Evolutionary conservation across 1,140 invertebrate genomes (phyloP).

Genomic region (Aporrectodea caliginosa): DNA sequence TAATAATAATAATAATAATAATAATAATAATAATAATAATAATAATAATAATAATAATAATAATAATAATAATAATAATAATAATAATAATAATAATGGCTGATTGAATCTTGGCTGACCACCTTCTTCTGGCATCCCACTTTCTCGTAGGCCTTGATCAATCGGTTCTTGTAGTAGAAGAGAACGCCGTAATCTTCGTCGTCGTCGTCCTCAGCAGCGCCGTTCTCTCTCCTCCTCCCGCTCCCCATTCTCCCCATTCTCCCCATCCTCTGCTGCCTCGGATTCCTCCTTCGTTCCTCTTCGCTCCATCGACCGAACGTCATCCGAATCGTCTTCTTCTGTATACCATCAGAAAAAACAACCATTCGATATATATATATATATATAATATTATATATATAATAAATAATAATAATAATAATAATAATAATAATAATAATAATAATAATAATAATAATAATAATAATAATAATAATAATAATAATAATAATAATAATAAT

Average conservation of each 20-base stretch:
- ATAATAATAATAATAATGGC: too few relatives aligned
- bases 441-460: not conserved
- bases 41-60: too few relatives aligned
- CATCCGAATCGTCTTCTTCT: not conserved
- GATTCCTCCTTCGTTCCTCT: too few relatives aligned
- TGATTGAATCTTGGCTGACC: too few relatives aligned
- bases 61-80: too few relatives aligned
- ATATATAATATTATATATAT: not conserved
- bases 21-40: too few relatives aligned
- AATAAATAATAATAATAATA: not conserved
- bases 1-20: too few relatives aligned
- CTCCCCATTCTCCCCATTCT: too few relatives aligned
- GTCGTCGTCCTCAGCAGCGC: too few relatives aligned
- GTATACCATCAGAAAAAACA: not conserved
- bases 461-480: not conserved
- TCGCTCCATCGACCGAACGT: not conserved
- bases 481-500: not conserved
- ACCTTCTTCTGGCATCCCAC: slow-evolving; percentile 50
- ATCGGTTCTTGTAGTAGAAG: slow-evolving; percentile 50
- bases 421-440: not conserved
- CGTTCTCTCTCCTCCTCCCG: too few relatives aligned
- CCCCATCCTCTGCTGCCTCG: too few relatives aligned
- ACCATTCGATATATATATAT: too few relatives aligned
- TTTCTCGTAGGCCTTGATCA: slow-evolving; percentile 52
- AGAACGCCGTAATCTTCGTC: slow-evolving; percentile 49